Evolutionary conservation across 2,113 vertebrate species (phyloP).

Genomic region (Otolemur garnettii): DNA sequence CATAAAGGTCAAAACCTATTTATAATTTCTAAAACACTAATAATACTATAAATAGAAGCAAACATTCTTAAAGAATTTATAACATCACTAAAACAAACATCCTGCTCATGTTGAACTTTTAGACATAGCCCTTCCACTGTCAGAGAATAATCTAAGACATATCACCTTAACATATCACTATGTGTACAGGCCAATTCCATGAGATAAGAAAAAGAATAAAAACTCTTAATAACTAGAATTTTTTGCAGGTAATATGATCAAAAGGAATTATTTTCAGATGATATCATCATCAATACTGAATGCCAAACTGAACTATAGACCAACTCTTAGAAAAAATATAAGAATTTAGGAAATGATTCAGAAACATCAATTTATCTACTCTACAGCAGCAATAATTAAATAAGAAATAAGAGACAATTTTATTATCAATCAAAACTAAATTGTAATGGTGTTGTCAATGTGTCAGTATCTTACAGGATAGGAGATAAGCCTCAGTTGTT

Average conservation of each 20-base stretch:
- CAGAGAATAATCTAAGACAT: background rate
- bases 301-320: background rate
- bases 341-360: background rate
- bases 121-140: background rate
- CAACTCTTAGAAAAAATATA: background rate
- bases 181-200: background rate
- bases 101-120: background rate
- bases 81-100: background rate
- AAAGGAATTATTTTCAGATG: slow-evolving; percentile 3
- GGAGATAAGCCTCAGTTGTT: background rate
- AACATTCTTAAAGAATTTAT: background rate
- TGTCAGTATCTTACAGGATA: background rate
- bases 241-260: background rate
- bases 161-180: background rate
- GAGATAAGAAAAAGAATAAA: slow-evolving; percentile 7
- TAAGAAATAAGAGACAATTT: background rate
- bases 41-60: background rate
- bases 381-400: background rate
- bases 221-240: background rate
- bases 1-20: background rate
- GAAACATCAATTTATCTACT: background rate
- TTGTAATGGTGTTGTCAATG: background rate
- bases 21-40: background rate
- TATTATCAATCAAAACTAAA: background rate
- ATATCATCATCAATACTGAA: background rate